These are phyloP conservation scores for Nomada fabriciana DNA, from an alignment of 2,888 invertebrate genomes.

Conservation along the genomic window DNA sequence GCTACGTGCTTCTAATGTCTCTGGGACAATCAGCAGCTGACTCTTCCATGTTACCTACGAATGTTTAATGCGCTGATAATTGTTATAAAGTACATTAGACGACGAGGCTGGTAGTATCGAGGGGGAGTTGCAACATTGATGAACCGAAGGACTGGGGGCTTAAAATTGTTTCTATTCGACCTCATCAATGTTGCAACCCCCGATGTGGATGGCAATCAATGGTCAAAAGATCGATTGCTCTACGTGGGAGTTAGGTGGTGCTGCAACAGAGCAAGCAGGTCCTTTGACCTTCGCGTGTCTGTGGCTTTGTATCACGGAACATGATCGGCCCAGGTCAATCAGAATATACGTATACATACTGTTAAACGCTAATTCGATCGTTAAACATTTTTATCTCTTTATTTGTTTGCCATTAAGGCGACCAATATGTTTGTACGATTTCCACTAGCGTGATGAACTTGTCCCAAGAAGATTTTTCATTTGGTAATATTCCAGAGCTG, in stretches of 20 bases:
- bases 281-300: constrained; percentile 53
- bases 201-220: constrained; percentile 57
- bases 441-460: no score
- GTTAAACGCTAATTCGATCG: not conserved
- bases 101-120: constrained; percentile 17
- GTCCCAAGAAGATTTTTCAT: no score
- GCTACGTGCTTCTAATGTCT: constrained; percentile 61
- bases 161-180: constrained; percentile 39
- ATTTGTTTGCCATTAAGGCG: not conserved
- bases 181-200: constrained; percentile 69
- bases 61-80: constrained; percentile 73
- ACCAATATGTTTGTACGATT: no score
- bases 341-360: not conserved
- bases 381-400: not conserved
- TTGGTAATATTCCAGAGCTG: no score
- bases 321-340: not conserved
- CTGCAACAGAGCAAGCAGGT: constrained; percentile 19
- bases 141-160: constrained; percentile 5
- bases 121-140: constrained; percentile 45
- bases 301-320: not conserved
- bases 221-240: constrained; percentile 64
- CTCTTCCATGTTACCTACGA: constrained; percentile 67
- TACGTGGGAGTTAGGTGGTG: constrained; percentile 20
- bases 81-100: constrained; percentile 73
- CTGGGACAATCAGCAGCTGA: constrained; percentile 73